phyloP scores from a whole-genome alignment of 2,888 invertebrate genomes.

The Petrophora chlorosata region DNA sequence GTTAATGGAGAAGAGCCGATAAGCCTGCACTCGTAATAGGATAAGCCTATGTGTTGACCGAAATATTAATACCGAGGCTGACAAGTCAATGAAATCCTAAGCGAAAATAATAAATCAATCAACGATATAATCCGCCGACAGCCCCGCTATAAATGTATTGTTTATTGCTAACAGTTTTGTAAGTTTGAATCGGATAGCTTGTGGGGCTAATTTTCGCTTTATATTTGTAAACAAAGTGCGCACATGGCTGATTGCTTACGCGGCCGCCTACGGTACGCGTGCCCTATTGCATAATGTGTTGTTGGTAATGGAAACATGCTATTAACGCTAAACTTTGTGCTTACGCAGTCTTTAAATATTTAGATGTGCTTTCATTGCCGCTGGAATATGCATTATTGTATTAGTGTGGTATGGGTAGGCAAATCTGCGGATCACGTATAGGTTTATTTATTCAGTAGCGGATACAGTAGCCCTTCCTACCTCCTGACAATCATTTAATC shows the following conservation, averaged over 20 bases:
- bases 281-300: conserved; percentile 37
- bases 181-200: conserved; percentile 32
- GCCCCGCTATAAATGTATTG: conserved; percentile 15
- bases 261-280: conserved; percentile 44
- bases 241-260: conserved; percentile 57
- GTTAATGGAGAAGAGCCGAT: no score
- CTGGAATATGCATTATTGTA: not conserved
- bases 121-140: conserved; percentile 14
- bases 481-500: no score
- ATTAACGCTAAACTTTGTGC: conserved; percentile 5
- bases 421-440: no score
- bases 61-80: not conserved
- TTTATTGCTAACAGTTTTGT: conserved; percentile 27
- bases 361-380: conserved; percentile 11
- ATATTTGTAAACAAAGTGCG: conserved; percentile 56
- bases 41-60: no score
- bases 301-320: conserved; percentile 13
- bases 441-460: no score
- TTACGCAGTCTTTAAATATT: conserved; percentile 13
- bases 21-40: no score
- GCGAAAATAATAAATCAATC: conserved; percentile 15
- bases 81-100: conserved; percentile 1
- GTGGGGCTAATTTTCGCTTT: conserved; percentile 52
- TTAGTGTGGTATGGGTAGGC: not conserved
- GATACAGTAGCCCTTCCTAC: no score